phyloP scores from a whole-genome alignment of 2,113 vertebrate genomes.

The Gasterosteus aculeatus region DNA sequence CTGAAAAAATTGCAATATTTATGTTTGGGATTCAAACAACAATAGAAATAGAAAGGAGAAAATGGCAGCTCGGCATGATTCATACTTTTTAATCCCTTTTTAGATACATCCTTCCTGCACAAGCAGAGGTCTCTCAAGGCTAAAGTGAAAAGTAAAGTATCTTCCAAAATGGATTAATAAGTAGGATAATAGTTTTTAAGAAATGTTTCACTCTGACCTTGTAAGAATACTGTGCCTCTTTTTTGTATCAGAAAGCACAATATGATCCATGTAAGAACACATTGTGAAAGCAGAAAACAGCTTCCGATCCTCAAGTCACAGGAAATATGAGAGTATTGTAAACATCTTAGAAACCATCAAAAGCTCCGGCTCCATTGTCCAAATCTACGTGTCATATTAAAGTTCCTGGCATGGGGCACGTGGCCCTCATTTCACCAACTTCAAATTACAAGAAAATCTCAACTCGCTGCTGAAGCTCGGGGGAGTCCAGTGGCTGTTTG shows the following conservation, averaged over 20 bases:
- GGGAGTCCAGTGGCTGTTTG: conserved; percentile 31
- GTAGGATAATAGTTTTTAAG: background rate
- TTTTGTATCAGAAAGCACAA: background rate
- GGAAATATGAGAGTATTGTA: background rate
- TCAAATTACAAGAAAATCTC: conserved; percentile 15
- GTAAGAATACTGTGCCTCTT: background rate
- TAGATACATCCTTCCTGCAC: background rate
- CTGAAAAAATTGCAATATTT: conserved; percentile 2
- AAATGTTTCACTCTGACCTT: conserved; percentile 1
- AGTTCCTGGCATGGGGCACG: background rate
- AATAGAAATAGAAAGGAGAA: conserved; percentile 18
- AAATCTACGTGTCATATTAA: conserved; percentile 11
- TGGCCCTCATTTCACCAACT: conserved; percentile 36
- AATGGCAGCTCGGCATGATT: background rate
- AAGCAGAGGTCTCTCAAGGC: background rate
- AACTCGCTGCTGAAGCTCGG: too few relatives aligned
- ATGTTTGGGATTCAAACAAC: background rate
- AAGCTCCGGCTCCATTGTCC: background rate
- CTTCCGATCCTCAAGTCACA: background rate
- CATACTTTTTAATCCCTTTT: background rate
- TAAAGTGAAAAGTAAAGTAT: background rate
- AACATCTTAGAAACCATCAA: background rate
- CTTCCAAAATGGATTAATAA: background rate
- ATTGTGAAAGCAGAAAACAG: background rate
- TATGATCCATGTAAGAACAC: background rate